Conservation (phyloP, 2,113 vertebrate species). For the Grammomys surdaster region DNA sequence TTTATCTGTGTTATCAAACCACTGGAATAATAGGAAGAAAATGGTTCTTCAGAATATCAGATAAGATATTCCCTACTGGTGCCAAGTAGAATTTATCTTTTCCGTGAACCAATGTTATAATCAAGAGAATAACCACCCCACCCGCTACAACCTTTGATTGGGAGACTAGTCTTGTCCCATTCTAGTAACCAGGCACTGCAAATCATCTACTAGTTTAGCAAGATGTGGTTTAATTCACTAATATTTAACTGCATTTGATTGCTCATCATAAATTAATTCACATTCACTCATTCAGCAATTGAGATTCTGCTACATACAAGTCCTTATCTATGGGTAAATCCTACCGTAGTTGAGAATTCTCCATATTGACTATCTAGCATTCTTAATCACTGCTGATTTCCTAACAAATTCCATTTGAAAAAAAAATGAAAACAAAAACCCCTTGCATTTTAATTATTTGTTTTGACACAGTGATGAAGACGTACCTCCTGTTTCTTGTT, state of each 20-base stretch:
- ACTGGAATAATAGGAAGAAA: slow-evolving; percentile 46
- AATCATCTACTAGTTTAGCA: not conserved
- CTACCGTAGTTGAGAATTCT: not conserved
- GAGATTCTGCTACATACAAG: not conserved
- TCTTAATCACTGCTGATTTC: slow-evolving; percentile 40
- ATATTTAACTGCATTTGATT: not conserved
- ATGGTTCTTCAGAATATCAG: slow-evolving; percentile 16
- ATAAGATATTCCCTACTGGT: not conserved
- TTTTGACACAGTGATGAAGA: slow-evolving; percentile 69
- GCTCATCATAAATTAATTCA: not conserved
- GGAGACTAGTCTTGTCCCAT: not conserved
- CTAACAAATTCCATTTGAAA: slow-evolving; percentile 61
- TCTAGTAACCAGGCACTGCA: slow-evolving; percentile 15
- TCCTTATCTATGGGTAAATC: not conserved
- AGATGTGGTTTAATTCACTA: not conserved
- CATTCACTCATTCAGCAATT: slow-evolving; percentile 27
- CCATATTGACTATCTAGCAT: not conserved
- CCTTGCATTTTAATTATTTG: slow-evolving; percentile 60
- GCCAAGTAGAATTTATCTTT: not conserved
- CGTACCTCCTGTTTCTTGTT: slow-evolving; percentile 63
- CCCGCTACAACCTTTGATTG: not conserved
- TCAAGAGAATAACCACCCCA: slow-evolving; percentile 25
- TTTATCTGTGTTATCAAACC: slow-evolving; percentile 29
- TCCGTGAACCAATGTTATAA: slow-evolving; percentile 15
- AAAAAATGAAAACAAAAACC: not conserved